A percentile compares a stretch with the other conserved stretches of the same genome.
These are phyloP conservation scores for Borostomias antarcticus DNA, from an alignment of 2,797 vertebrate genomes.

Conservation along the genomic window DNA sequence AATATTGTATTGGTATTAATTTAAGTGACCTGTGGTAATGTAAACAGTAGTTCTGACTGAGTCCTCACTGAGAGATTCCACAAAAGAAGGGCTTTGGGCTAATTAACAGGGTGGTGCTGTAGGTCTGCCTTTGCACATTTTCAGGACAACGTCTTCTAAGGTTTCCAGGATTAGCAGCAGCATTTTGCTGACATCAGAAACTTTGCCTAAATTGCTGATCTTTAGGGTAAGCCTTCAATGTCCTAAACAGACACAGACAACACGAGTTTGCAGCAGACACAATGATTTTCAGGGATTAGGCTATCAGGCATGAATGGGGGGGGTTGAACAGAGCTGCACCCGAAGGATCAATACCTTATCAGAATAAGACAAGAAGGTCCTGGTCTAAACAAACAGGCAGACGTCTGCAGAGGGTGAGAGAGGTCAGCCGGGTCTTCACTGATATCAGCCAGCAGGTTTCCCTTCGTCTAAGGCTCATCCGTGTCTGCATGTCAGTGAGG, in stretches of 20 bases:
- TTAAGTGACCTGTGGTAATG: too few relatives aligned
- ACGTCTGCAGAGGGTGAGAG: too few relatives aligned
- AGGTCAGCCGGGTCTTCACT: neutral
- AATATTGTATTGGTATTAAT: too few relatives aligned
- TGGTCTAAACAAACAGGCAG: neutral
- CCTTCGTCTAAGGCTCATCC: neutral
- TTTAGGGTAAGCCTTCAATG: neutral
- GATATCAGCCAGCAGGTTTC: neutral
- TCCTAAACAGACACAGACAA: neutral
- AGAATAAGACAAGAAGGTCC: neutral
- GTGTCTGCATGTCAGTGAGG: neutral
- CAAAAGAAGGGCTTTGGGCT: constrained; percentile 12
- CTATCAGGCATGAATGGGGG: neutral
- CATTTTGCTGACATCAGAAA: constrained; percentile 3
- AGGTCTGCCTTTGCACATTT: constrained; percentile 15
- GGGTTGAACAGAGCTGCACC: neutral
- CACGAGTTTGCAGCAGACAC: neutral
- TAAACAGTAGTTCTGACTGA: too few relatives aligned
- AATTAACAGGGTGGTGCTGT: constrained; percentile 8
- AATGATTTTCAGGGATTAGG: neutral
- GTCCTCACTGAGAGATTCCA: too few relatives aligned
- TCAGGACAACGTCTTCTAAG: constrained; percentile 3
- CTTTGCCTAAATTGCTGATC: neutral
- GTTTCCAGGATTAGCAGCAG: too few relatives aligned
- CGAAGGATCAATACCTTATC: neutral